Conservation (phyloP, 2,888 invertebrate species). For the Erynnis tages region DNA sequence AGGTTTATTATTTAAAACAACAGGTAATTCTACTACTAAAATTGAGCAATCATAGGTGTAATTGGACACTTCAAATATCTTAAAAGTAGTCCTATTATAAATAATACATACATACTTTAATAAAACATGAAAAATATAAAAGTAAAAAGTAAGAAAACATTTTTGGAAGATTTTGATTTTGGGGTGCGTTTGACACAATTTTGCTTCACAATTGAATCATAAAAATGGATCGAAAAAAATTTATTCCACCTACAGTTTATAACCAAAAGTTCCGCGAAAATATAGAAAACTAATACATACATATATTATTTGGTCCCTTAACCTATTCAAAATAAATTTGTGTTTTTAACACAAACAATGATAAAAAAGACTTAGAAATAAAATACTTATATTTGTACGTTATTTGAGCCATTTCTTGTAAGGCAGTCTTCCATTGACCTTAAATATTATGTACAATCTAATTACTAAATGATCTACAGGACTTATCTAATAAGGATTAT, state of each 20-base stretch:
- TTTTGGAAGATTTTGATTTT: background rate
- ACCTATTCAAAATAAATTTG: no score
- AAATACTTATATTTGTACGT: constrained; percentile 26
- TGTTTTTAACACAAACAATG: background rate
- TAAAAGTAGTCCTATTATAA: no score
- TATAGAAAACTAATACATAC: no score
- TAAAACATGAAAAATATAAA: background rate
- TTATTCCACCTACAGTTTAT: no score
- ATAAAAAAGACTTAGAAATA: no score
- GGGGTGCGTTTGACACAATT: background rate
- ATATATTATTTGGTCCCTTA: constrained; percentile 33
- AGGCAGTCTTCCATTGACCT: constrained; percentile 55
- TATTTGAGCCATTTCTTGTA: constrained; percentile 53
- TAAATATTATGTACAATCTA: constrained; percentile 20
- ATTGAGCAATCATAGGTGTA: constrained; percentile 72
- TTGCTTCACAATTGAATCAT: no score
- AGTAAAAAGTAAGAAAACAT: background rate
- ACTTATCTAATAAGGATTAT: no score
- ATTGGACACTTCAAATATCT: background rate
- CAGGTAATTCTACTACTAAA: constrained; percentile 22
- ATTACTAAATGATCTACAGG: no score
- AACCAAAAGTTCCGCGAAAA: no score
- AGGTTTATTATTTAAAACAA: background rate
- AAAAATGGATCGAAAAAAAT: no score
- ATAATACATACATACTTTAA: background rate